Base-by-base conservation (phyloP, 2,888 invertebrate species). In the Tetheella fluctuosa region DNA sequence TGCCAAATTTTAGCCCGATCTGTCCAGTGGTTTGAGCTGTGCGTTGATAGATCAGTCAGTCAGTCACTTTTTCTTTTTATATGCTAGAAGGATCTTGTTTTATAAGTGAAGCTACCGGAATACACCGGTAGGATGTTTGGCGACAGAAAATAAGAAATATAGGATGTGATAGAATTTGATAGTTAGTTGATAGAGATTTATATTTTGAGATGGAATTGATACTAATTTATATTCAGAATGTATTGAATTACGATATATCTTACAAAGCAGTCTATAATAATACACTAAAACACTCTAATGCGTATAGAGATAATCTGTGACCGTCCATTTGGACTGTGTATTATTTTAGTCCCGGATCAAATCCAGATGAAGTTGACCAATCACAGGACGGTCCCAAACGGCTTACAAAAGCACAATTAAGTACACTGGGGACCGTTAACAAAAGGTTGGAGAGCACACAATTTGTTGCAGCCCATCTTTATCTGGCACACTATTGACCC, bases 391-490 rank as follows among this genome's bases (percentile, higher is more conserved):
- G 76, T 70, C 81, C 83, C 78, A 82, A 80, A 83, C 72, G 71
- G 77, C 85, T 84, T 84, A 91, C 91, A 93, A 93, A 92, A 90
- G 91, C 86, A 90, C 91, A 92, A 91, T 92, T 92, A 91, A 91
- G 84, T 88, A 88, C 91, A 91, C 88, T 84, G 80, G 87, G 89
- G 90, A 77, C 83, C 83, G 86, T 84, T 90, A 90, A 91, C 90
- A 90, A 91, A 84, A 85, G 89, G 85, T 83, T 81, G 80, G 83
- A 83, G 87, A 86, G 88, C 83, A 80, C 83, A 89, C 90, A 89
- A 91, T 92, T 92, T 92, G 93, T 90, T 92, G 90, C 93, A 93
- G 91, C 88, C 84, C 89, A 89, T 91, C 91, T 92, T 89, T 90
- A 90, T 89, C 86, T 85, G 85, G 82, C 81, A 83, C 81, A 90